Percentiles rank a stretch among this genome's conserved stretches.
Evolutionary conservation across 1,140 invertebrate species (phyloP).

Genomic region (Archivesica marissinica): DNA sequence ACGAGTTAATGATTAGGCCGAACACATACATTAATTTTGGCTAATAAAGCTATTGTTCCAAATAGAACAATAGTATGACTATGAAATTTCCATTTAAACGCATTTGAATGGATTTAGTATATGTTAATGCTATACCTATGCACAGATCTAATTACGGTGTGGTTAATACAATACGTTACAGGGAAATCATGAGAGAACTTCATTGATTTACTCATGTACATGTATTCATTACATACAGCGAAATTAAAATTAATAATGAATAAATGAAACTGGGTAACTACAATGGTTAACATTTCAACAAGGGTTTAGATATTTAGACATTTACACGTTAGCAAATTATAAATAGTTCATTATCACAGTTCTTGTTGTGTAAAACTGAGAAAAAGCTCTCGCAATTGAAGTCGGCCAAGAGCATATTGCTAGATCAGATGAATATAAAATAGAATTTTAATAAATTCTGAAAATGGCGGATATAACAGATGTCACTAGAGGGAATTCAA

Average conservation of each 20-base stretch:
- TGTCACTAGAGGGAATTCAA: no score
- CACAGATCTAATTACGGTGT: conserved; percentile 24
- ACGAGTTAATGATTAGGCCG: conserved; percentile 6
- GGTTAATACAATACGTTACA: conserved; percentile 12
- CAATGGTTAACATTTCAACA: no score
- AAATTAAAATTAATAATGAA: conserved; percentile 2
- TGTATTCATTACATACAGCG: background rate
- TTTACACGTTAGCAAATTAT: no score
- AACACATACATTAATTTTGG: conserved; percentile 23
- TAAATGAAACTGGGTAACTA: background rate
- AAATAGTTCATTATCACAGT: background rate
- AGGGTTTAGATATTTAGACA: no score
- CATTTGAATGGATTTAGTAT: conserved; percentile 29
- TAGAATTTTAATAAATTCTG: background rate
- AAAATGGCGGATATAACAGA: conserved; percentile 29
- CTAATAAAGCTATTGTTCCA: conserved; percentile 47
- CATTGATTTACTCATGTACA: background rate
- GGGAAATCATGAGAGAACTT: conserved; percentile 47
- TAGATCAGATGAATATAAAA: background rate
- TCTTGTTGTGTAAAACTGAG: background rate
- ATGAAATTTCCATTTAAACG: conserved; percentile 54
- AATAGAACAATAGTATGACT: conserved; percentile 12
- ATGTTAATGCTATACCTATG: background rate
- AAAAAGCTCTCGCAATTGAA: background rate
- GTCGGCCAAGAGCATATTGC: background rate